A percentile compares a stretch with the other conserved stretches of the same genome.
Conservation (phyloP, 2,888 invertebrate species). For the Anticlea derivata region DNA sequence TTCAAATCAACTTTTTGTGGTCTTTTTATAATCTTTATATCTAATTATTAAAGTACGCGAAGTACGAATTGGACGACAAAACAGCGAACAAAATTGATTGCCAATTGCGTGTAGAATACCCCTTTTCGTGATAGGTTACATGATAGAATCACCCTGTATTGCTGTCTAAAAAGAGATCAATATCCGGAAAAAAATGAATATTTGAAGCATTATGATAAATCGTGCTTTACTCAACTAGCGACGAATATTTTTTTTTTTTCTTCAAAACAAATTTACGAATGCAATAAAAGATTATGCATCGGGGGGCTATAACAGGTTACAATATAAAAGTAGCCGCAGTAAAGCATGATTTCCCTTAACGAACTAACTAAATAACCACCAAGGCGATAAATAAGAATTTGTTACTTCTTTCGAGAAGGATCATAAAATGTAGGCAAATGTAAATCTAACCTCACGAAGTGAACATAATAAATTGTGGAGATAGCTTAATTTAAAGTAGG, state of each 20-base stretch:
- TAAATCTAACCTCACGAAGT: conserved; percentile 33
- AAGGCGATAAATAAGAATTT: not conserved
- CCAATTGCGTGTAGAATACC: too few relatives aligned
- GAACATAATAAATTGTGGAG: conserved; percentile 23
- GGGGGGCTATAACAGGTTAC: not conserved
- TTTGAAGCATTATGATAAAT: not conserved
- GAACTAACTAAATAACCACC: not conserved
- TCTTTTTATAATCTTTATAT: too few relatives aligned
- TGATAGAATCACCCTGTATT: too few relatives aligned
- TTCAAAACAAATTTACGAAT: not conserved
- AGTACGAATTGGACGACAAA: too few relatives aligned
- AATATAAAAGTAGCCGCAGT: not conserved
- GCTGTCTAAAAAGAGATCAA: too few relatives aligned
- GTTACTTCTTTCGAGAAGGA: not conserved
- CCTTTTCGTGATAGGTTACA: too few relatives aligned
- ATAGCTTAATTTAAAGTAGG: conserved; percentile 18
- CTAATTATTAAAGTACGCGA: too few relatives aligned
- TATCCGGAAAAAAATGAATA: not conserved
- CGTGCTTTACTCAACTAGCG: conserved; percentile 11
- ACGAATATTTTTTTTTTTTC: not conserved
- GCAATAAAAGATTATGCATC: not conserved
- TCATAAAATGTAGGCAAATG: too few relatives aligned
- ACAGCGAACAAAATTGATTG: too few relatives aligned
- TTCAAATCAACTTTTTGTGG: too few relatives aligned
- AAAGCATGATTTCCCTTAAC: not conserved